phyloP scores from a whole-genome alignment of 2,888 invertebrate genomes.

The Phengaris arion region DNA sequence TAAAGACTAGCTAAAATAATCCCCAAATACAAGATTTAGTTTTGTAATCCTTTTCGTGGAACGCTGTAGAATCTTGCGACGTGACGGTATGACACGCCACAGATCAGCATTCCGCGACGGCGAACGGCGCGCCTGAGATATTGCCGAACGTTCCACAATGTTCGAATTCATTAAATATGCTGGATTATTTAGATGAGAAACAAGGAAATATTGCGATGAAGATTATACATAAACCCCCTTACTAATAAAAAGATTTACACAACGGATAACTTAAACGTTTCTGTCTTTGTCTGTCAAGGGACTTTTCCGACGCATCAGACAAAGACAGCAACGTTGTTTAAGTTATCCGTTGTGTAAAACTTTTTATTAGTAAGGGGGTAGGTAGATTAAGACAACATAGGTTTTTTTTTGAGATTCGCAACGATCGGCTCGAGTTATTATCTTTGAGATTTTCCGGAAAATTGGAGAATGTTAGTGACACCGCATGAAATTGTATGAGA shows the following conservation, averaged over 20 bases:
- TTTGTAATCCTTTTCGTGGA: conserved; percentile 5
- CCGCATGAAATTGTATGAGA: too few species aligned
- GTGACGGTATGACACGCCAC: not conserved
- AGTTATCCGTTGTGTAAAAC: too few species aligned
- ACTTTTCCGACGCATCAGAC: too few species aligned
- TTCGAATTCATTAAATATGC: conserved; percentile 13
- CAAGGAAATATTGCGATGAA: too few species aligned
- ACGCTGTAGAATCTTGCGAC: not conserved
- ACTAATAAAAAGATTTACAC: not conserved
- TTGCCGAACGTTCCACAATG: conserved; percentile 5
- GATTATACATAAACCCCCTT: not conserved
- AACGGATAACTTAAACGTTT: not conserved
- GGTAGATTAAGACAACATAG: too few species aligned
- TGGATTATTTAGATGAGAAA: not conserved
- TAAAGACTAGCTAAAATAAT: not conserved
- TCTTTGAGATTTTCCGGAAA: too few species aligned
- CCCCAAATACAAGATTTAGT: not conserved
- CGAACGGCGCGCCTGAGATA: not conserved
- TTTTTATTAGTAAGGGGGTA: too few species aligned
- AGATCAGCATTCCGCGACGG: not conserved
- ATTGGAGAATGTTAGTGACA: too few species aligned
- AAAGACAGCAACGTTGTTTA: too few species aligned
- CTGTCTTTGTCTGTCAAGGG: too few species aligned
- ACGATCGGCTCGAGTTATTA: too few species aligned
- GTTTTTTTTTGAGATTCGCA: too few species aligned